phyloP scores from a whole-genome alignment of 2,113 vertebrate genomes.

The Macaca nemestrina region DNA sequence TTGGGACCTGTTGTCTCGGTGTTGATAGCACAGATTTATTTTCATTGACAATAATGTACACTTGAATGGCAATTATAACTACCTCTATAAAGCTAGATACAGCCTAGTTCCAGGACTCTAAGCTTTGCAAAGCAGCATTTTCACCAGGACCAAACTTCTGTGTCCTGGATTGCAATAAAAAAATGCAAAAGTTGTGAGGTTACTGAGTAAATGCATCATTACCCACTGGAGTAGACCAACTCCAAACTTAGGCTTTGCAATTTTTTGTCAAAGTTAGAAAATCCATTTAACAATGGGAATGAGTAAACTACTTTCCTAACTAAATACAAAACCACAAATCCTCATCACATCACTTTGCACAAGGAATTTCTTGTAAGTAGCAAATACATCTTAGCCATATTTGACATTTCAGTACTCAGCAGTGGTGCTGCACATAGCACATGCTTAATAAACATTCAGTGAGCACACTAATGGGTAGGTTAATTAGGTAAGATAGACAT shows the following conservation, averaged over 20 bases:
- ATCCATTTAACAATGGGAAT: background rate
- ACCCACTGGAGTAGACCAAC: background rate
- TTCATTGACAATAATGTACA: background rate
- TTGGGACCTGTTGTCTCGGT: background rate
- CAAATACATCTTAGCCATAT: background rate
- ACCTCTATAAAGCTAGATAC: background rate
- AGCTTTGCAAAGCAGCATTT: background rate
- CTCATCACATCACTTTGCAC: background rate
- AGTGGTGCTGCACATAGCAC: background rate
- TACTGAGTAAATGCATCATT: background rate
- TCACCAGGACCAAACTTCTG: background rate
- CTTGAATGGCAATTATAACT: background rate
- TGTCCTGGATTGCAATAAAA: background rate
- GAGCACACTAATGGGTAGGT: background rate
- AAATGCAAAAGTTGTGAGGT: background rate
- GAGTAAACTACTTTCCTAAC: slow-evolving; percentile 22
- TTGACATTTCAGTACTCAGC: background rate
- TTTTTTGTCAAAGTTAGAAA: slow-evolving; percentile 43
- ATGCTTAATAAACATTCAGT: background rate
- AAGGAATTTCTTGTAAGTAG: background rate
- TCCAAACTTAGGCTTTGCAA: background rate
- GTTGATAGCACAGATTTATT: background rate
- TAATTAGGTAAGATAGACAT: background rate
- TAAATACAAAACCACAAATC: slow-evolving; percentile 3
- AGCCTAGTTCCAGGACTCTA: background rate